A percentile compares a stretch with the other conserved stretches of the same genome.
Conservation (phyloP, 2,888 invertebrate species). For the Lycophotia porphyrea region DNA sequence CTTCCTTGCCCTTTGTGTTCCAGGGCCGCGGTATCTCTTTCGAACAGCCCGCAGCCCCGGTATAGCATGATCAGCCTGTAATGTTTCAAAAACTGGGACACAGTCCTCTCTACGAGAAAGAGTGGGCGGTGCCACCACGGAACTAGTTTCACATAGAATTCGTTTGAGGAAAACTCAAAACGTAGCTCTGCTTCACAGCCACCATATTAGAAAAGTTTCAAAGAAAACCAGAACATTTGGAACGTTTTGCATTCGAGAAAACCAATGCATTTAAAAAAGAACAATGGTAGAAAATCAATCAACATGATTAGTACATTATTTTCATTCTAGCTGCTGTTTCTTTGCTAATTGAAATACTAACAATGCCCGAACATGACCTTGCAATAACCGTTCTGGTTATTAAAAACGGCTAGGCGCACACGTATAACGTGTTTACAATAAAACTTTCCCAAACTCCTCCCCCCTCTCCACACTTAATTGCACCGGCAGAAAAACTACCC, state of each 20-base stretch:
- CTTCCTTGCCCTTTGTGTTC: no score
- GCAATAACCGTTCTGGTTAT: conserved; percentile 10
- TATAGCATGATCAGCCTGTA: not conserved
- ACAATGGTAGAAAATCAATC: not conserved
- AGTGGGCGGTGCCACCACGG: not conserved
- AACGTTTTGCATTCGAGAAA: not conserved
- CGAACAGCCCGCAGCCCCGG: no score
- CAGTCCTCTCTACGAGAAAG: not conserved
- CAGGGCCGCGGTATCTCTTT: no score
- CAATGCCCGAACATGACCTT: conserved; percentile 31
- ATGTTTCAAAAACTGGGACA: not conserved
- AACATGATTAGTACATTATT: not conserved
- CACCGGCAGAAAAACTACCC: no score
- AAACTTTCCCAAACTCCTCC: not conserved
- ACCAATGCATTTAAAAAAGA: not conserved
- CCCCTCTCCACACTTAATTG: no score
- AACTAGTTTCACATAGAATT: not conserved
- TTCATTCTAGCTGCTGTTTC: not conserved
- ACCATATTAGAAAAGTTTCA: not conserved
- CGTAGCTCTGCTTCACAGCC: not conserved
- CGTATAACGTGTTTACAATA: not conserved
- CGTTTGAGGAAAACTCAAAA: not conserved
- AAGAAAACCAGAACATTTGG: not conserved
- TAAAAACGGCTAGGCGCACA: not conserved
- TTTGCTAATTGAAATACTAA: conserved; percentile 17